Evolutionary conservation across 2,888 invertebrate species (phyloP).

Genomic region (Meta bourneti): DNA sequence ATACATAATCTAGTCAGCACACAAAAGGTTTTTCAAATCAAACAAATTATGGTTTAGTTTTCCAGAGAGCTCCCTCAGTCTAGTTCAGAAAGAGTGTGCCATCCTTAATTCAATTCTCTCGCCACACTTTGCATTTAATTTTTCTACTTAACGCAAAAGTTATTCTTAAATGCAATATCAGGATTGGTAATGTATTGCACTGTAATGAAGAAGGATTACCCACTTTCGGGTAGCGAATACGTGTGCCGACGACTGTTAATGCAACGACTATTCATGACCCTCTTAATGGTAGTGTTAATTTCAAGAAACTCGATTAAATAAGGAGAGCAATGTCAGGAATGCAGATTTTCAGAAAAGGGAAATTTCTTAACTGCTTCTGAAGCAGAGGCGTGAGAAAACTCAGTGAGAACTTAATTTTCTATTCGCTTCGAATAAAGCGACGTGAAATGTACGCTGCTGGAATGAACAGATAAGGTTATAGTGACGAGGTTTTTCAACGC

Average conservation of each 20-base stretch:
- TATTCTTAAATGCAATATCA: background rate
- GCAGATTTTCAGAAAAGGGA: background rate
- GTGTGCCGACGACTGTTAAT: slow-evolving; percentile 8
- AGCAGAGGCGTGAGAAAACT: background rate
- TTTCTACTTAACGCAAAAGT: background rate
- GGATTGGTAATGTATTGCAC: background rate
- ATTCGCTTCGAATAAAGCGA: background rate
- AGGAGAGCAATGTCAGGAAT: slow-evolving; percentile 32
- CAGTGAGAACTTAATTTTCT: background rate
- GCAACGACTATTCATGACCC: slow-evolving; percentile 8
- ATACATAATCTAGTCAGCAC: too few species aligned
- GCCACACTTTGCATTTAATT: background rate
- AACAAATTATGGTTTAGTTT: too few species aligned
- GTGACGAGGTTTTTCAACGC: too few species aligned
- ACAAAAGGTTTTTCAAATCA: too few species aligned
- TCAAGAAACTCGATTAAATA: slow-evolving; percentile 44
- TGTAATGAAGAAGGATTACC: slow-evolving; percentile 19
- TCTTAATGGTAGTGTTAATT: slow-evolving; percentile 31
- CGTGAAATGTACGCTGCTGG: too few species aligned
- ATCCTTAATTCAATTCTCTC: too few species aligned
- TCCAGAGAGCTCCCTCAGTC: too few species aligned
- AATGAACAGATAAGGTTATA: too few species aligned
- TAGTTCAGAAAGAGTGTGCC: too few species aligned
- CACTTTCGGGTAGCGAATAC: background rate
- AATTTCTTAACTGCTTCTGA: slow-evolving; percentile 24